phyloP scores from a whole-genome alignment of 2,888 invertebrate species.

The Eristalinus sepulchralis region DNA sequence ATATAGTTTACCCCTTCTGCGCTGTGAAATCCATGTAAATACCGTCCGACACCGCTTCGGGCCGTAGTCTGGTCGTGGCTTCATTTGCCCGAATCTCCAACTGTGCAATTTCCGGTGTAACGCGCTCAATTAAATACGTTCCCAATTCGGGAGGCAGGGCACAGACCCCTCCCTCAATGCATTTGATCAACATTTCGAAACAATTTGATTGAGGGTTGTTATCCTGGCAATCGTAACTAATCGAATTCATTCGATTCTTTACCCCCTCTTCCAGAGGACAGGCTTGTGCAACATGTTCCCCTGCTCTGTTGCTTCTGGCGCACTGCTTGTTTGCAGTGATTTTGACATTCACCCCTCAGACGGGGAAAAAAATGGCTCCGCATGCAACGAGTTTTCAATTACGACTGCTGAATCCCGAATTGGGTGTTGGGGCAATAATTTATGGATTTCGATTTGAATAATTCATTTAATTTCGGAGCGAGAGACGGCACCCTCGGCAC shows the following conservation, averaged over 20 bases:
- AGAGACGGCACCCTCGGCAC: not conserved
- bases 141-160: not conserved
- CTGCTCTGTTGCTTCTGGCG: not conserved
- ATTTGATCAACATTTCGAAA: conserved; percentile 26
- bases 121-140: conserved; percentile 37
- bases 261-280: conserved; percentile 25
- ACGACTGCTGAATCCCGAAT: conserved; percentile 30
- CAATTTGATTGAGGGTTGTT: conserved; percentile 36
- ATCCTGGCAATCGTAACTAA: conserved; percentile 33
- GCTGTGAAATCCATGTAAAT: not conserved
- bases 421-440: conserved; percentile 24
- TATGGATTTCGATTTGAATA: conserved; percentile 53
- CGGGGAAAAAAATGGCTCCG: not conserved
- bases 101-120: conserved; percentile 51
- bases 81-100: not conserved
- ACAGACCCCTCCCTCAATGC: not conserved
- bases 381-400: conserved; percentile 11
- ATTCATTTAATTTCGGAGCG: conserved; percentile 39
- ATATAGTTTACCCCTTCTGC: conserved; percentile 33
- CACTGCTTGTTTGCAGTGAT: conserved; percentile 25
- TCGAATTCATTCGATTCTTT: conserved; percentile 61
- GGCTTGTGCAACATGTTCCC: conserved; percentile 20
- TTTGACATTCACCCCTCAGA: conserved; percentile 10
- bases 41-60: not conserved
- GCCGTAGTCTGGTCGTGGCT: not conserved